Evolutionary conservation across 2,888 invertebrate species (phyloP), one percentile per base, ranked within the genome.

Genomic region (Cylloceria caligata): DNA sequence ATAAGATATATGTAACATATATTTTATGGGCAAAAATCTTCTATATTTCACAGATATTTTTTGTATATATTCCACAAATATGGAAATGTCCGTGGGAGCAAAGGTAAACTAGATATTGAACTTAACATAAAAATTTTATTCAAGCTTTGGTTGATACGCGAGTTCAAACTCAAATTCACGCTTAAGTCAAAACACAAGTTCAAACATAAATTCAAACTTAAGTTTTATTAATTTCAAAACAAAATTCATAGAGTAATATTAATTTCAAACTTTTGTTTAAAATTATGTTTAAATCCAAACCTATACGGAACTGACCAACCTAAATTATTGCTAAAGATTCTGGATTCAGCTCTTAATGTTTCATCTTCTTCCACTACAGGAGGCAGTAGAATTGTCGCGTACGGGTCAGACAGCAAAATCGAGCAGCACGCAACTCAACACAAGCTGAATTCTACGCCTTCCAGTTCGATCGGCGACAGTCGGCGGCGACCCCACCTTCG

Each of bases 341-440:
- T 34, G 36, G 36, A 36, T 34, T 36, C 9, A n/a, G 34, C n/a
- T 7, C 1, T 34, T 9, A 34, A 34, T 34, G 16, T 19, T 34
- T 60, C 1, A 34, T 9, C 6, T 16, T 9, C 27, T 6, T 7
- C 16, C 27, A 16, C 45, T 45, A 21, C 6, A 42, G n/a, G 52
- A 7, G 52, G 36, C 21, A 68, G 68, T 52, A 52, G 68, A 36
- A 24, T 36, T 13, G 52, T 11, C 39, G 39, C 6, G 52, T 16
- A 36, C 24, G 52, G 68, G 52, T 39, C 68, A 69, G 68, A 69
- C 68, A n/a, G 49, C 7, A 36, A 9, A n/a, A 52, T 7, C 52
- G 19, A 47, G 36, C n/a, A n/a, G n/a, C n/a, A n/a, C n/a, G n/a
- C n/a, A 27, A 36, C 52, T n/a, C 52, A 52, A 21, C 24, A 19